These are phyloP conservation scores for Polymixis flavicincta DNA, from an alignment of 2,888 invertebrate genomes.

Conservation along the genomic window DNA sequence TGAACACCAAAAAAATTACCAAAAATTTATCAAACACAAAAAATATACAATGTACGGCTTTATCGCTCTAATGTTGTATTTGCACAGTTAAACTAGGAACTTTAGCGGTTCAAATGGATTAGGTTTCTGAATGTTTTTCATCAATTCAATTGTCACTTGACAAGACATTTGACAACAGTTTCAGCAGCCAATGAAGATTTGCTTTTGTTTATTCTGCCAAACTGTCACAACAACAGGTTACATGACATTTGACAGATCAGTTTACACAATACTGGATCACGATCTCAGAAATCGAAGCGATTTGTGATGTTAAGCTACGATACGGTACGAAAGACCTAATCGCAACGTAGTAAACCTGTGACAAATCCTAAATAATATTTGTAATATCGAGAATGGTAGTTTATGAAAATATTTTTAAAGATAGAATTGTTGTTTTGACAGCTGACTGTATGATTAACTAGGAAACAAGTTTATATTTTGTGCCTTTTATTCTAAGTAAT, in stretches of 20 bases:
- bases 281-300: neutral
- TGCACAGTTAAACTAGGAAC: too few relatives aligned
- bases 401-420: conserved; percentile 57
- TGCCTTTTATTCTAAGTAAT: neutral
- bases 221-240: neutral
- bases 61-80: too few relatives aligned
- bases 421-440: conserved; percentile 52
- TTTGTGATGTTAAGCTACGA: too few relatives aligned
- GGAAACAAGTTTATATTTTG: conserved; percentile 6
- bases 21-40: too few relatives aligned
- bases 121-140: neutral
- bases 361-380: conserved; percentile 21
- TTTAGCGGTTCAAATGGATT: neutral
- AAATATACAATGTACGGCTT: too few relatives aligned
- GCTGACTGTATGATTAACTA: conserved; percentile 36
- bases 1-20: too few relatives aligned
- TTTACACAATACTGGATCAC: neutral
- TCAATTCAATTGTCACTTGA: neutral
- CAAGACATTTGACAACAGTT: too few relatives aligned
- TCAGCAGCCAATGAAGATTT: neutral
- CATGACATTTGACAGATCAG: neutral
- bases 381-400: conserved; percentile 20
- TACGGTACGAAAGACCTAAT: too few relatives aligned
- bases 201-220: neutral
- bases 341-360: neutral